A percentile compares a stretch with the other conserved stretches of the same genome.
phyloP scores from a whole-genome alignment of 2,113 vertebrate species.

The Zosterops borbonicus region DNA sequence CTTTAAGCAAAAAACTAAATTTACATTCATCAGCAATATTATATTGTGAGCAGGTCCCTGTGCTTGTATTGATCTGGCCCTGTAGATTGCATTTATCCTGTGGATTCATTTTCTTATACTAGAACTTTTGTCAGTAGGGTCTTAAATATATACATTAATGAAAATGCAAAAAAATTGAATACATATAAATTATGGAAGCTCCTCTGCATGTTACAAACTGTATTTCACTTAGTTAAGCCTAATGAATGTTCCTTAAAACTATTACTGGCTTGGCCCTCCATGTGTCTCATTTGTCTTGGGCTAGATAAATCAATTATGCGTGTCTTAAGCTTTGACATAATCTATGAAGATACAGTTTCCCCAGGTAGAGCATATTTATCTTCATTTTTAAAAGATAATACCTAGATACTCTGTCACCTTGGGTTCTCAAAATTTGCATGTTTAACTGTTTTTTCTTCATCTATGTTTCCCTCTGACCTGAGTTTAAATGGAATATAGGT shows the following conservation, averaged over 20 bases:
- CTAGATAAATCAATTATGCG: constrained; percentile 58
- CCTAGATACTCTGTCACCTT: background rate
- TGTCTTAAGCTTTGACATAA: constrained; percentile 52
- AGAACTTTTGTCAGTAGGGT: background rate
- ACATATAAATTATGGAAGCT: background rate
- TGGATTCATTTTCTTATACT: background rate
- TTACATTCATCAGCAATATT: background rate
- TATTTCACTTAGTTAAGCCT: constrained; percentile 31
- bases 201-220: background rate
- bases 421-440: background rate
- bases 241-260: constrained; percentile 40
- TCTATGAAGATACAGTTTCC: constrained; percentile 48
- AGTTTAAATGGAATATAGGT: background rate
- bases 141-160: background rate
- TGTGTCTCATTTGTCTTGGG: constrained; percentile 53
- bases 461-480: background rate
- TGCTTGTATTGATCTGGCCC: background rate
- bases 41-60: background rate
- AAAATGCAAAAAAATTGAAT: background rate
- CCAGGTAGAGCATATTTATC: constrained; percentile 24
- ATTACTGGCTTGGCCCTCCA: constrained; percentile 21
- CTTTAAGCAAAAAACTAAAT: background rate
- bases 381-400: constrained; percentile 39
- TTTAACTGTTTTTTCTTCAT: background rate
- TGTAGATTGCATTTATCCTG: background rate